phyloP scores from a whole-genome alignment of 2,888 invertebrate genomes.

The Rhagium mordax region DNA sequence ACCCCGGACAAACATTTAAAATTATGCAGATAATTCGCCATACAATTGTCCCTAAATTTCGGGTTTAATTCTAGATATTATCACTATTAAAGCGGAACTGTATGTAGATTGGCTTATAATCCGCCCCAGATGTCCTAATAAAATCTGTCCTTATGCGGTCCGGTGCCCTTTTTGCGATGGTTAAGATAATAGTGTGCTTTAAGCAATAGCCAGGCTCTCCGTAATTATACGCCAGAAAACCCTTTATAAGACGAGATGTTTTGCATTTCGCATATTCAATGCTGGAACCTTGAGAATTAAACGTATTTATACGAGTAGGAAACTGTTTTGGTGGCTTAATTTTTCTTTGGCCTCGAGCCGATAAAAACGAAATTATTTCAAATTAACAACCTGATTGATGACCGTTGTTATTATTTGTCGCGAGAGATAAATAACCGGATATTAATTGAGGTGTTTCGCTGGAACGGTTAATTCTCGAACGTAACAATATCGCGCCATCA shows the following conservation, averaged over 20 bases:
- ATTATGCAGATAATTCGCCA: slow-evolving; percentile 27
- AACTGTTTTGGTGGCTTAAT: too few relatives aligned
- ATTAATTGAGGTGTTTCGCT: slow-evolving; percentile 6
- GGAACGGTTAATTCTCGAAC: background rate
- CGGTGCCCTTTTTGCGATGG: slow-evolving; percentile 17
- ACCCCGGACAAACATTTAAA: slow-evolving; percentile 18
- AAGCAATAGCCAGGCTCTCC: background rate
- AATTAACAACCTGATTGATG: background rate
- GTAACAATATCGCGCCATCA: background rate
- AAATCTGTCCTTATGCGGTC: slow-evolving; percentile 21
- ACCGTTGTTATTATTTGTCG: background rate
- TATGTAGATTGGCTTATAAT: slow-evolving; percentile 24
- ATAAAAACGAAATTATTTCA: background rate
- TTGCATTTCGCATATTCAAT: background rate
- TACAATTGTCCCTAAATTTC: slow-evolving; percentile 28
- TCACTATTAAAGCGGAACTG: slow-evolving; percentile 13
- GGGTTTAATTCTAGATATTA: slow-evolving; percentile 28
- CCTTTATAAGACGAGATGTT: background rate
- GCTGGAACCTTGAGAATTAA: background rate
- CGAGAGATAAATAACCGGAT: background rate
- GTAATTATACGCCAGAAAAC: background rate
- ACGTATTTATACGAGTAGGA: background rate
- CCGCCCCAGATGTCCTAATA: slow-evolving; percentile 31
- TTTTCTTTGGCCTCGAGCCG: too few relatives aligned
- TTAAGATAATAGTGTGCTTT: slow-evolving; percentile 15